Base-by-base conservation (phyloP, 2,888 invertebrate genomes). In the Synanthedon formicaeformis region DNA sequence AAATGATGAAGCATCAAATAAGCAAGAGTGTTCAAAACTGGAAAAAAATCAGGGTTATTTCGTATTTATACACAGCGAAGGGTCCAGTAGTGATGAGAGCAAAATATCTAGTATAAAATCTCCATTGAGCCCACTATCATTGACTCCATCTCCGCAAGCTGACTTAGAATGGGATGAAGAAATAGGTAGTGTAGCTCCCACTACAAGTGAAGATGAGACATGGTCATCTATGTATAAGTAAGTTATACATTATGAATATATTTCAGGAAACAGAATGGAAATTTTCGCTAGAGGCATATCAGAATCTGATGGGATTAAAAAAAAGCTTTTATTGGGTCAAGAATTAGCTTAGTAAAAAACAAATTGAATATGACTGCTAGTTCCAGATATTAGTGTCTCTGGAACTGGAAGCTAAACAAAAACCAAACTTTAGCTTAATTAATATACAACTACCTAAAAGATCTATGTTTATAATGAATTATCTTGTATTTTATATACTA, bases 161-260 rank as follows among this genome's bases (percentile, higher is more conserved):
- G 92, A 91, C 51, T 77, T 94, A 48, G 93, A 93, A 71, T 94
- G 94, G 93, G 93, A 93, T 70, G 91, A 92, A 71, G 93, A 94
- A 64, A 90, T 93, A 58, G 88, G 85, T 27, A 89, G 87, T 64
- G 89, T 87, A 58, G 85, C 87, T 49, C 76, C 82, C 55, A 84
- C 82, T 55, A 86, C 83, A 34, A 81, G 76, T 61, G 88, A 88
- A 67, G 90, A 89, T 71, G 89, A 89, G 64, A 85, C 84, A 14
- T 90, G 89, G 78, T 75, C 81, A 51, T 78, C 84, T 55, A 80
- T 88, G 74, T 88, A 88, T 60, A 84, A 75, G 88, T 88, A 50
- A 66, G 71, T 71, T 34, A 45, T 45, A 12, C 10, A 11, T 45
- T 45, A 13, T 13, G 11, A 13, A 34, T 23, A 23, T 23, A 5